Conservation (phyloP, 2,113 vertebrate species). For the Mustelus asterias region DNA sequence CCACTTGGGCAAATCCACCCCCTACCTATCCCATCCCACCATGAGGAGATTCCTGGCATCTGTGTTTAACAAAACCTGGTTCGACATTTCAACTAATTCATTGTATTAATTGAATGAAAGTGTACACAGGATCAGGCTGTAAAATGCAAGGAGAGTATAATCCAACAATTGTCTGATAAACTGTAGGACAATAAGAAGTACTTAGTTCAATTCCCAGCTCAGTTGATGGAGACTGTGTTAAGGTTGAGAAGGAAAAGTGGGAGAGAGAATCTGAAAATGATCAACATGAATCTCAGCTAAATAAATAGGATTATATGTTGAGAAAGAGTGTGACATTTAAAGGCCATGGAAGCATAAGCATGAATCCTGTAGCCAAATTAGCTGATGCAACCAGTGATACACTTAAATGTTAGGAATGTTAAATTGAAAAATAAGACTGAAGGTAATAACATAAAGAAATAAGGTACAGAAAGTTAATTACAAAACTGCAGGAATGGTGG, state of each 20-base stretch:
- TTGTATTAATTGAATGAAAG: neutral
- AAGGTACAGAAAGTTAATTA: neutral
- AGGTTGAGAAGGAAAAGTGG: neutral
- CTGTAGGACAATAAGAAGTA: neutral
- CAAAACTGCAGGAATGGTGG: neutral
- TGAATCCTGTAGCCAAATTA: conserved; percentile 10
- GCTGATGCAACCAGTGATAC: neutral
- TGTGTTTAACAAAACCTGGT: neutral
- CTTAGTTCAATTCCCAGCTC: neutral
- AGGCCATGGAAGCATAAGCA: neutral
- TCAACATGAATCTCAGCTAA: neutral
- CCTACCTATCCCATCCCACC: no score
- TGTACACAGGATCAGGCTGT: neutral
- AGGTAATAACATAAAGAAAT: neutral
- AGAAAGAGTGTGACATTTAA: neutral
- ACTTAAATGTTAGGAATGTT: neutral
- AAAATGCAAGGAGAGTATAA: neutral
- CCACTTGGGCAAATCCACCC: neutral
- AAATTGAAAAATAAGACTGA: conserved; percentile 13
- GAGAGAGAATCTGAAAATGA: neutral
- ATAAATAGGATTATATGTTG: neutral
- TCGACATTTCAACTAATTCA: neutral
- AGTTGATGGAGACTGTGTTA: neutral
- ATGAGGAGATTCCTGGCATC: neutral
- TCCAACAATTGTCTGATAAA: neutral